Evolutionary conservation across 2,797 vertebrate species (phyloP), one percentile per base, ranked within the genome.

Genomic region (Ctenopoma kingsleyae): DNA sequence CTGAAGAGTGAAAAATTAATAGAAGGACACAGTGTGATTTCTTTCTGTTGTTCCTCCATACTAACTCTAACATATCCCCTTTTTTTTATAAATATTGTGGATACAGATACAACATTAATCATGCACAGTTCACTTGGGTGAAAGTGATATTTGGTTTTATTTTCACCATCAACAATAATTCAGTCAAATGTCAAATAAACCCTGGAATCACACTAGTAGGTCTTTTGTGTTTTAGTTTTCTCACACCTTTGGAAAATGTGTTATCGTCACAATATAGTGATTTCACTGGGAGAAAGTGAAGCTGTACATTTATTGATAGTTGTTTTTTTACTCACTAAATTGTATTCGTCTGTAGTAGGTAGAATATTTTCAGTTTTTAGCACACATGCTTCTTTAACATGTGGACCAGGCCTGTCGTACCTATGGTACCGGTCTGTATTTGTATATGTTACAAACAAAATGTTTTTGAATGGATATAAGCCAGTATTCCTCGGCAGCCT

Each of bases 151-250:
- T 74, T 56, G 58, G 50, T 60, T 68, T 59, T 59, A 49, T 46
- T 71, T 20, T 53, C 12, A 46, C 3, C 0, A 20, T 9, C 8
- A 47, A 59, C 74, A 43, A 56, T 6, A 25, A 38, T 53, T 64
- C 36, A 55, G n/a, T 54, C 19, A 56, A 25, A 38, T 41, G 41
- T 77, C 32, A 78, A 15, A 44, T 65, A 40, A 60, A 75, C n/a
- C 48, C 60, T 71, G 43, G 23, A 67, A 40, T 53, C 61, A 52
- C 20, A 62, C 16, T 23, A 36, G 46, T 40, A 49, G 48, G 25
- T 6, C 48, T 32, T 71, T 25, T 44, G 64, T 56, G 50, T 36
- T 66, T 66, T 66, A 65, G 51, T 61, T 76, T 78, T 48, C 44
- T 23, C 38, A 61, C 19, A 62, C 27, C 25, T 67, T 73, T 71